Percentiles rank a stretch among this genome's conserved stretches.
Conservation (phyloP, 2,888 invertebrate genomes). For the Scelioninae gen. 2 region DNA sequence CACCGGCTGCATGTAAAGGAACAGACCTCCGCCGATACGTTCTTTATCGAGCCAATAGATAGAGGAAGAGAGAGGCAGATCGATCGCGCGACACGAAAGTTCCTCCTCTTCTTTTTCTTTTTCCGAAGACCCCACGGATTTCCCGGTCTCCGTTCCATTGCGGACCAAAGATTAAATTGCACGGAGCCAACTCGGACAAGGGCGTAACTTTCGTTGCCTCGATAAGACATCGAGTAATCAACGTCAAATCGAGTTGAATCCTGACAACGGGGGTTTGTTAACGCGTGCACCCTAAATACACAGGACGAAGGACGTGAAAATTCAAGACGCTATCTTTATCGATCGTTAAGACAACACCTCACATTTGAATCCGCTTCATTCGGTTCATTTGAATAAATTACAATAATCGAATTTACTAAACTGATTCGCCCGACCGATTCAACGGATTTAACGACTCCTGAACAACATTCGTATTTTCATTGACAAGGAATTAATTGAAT, state of each 20-base stretch:
- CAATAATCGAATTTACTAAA: slow-evolving; percentile 56
- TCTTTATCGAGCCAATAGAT: slow-evolving; percentile 58
- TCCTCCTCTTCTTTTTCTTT: slow-evolving; percentile 6
- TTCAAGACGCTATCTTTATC: slow-evolving; percentile 60
- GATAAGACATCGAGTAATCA: slow-evolving; percentile 60
- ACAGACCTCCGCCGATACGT: slow-evolving; percentile 54
- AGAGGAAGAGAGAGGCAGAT: slow-evolving; percentile 49
- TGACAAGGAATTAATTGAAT: slow-evolving; percentile 5
- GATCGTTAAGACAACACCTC: slow-evolving; percentile 57
- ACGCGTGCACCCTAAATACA: slow-evolving; percentile 60
- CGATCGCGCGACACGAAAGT: slow-evolving; percentile 50
- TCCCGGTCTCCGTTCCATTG: slow-evolving; percentile 29
- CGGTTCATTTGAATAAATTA: slow-evolving; percentile 56
- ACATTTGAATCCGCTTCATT: slow-evolving; percentile 55
- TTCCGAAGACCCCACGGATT: neutral
- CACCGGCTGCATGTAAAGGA: slow-evolving; percentile 61
- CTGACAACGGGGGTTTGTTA: slow-evolving; percentile 58
- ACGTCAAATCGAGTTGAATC: slow-evolving; percentile 60
- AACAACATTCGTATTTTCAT: slow-evolving; percentile 38
- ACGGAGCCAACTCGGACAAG: slow-evolving; percentile 53
- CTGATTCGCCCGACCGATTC: slow-evolving; percentile 45
- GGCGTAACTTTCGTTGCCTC: slow-evolving; percentile 58
- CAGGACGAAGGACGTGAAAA: slow-evolving; percentile 56
- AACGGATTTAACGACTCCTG: slow-evolving; percentile 37
- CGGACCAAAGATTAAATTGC: slow-evolving; percentile 59